These are phyloP conservation scores for Anoura caudifer DNA, from an alignment of 2,113 vertebrate species.

Conservation along the genomic window DNA sequence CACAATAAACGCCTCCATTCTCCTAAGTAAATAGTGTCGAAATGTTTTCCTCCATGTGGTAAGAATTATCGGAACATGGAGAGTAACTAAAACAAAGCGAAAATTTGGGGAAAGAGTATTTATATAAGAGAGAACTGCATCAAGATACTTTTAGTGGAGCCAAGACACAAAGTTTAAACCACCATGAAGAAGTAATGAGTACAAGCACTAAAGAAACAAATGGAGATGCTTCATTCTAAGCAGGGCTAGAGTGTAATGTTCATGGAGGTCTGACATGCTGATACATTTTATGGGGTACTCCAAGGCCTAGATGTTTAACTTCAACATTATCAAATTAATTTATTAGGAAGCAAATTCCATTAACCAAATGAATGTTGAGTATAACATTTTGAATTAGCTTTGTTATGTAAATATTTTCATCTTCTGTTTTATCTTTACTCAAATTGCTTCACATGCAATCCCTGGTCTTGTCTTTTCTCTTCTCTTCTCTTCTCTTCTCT, in stretches of 20 bases:
- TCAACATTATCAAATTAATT: background rate
- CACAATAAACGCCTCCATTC: background rate
- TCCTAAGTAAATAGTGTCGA: constrained; percentile 44
- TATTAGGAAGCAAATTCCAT: background rate
- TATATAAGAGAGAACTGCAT: constrained; percentile 48
- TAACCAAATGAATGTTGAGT: background rate
- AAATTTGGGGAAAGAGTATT: constrained; percentile 35
- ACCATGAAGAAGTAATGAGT: background rate
- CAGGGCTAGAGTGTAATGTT: background rate
- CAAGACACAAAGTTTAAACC: constrained; percentile 57
- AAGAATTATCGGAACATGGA: constrained; percentile 51
- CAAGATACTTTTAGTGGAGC: constrained; percentile 19
- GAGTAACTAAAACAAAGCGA: constrained; percentile 64
- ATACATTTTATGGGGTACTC: background rate
- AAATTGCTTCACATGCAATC: background rate
- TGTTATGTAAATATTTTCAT: background rate
- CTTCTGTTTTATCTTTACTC: background rate
- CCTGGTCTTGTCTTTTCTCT: background rate
- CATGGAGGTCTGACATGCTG: background rate
- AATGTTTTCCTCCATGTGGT: constrained; percentile 62
- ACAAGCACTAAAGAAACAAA: background rate
- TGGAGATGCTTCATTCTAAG: background rate
- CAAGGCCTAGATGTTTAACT: background rate
- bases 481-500: background rate
- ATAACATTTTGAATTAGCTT: background rate